Conservation (phyloP, 1,140 invertebrate species). For the Drosophila grimshawi region DNA sequence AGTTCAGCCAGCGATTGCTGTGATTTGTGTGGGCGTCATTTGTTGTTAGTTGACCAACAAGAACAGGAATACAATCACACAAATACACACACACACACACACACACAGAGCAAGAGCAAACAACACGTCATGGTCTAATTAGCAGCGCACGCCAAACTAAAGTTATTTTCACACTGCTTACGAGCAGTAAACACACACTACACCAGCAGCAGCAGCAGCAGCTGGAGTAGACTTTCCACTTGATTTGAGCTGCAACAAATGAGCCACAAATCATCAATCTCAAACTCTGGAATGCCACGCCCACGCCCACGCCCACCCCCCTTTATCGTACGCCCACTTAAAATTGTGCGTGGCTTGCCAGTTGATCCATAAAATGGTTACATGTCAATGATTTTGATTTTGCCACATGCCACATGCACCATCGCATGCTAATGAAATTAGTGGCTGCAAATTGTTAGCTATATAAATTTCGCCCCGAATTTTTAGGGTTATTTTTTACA, state of each 20-base stretch:
- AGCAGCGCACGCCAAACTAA: slow-evolving; percentile 49
- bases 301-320: neutral
- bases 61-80: neutral
- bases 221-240: slow-evolving; percentile 61
- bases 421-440: slow-evolving; percentile 52
- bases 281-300: slow-evolving; percentile 6
- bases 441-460: slow-evolving; percentile 38
- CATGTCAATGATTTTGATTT: slow-evolving; percentile 72
- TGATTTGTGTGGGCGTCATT: slow-evolving; percentile 58
- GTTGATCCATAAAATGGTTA: slow-evolving; percentile 74
- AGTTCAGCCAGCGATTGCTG: slow-evolving; percentile 31
- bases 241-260: slow-evolving; percentile 43
- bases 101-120: slow-evolving; percentile 8
- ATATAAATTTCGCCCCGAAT: slow-evolving; percentile 16
- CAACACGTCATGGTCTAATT: slow-evolving; percentile 72
- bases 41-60: slow-evolving; percentile 21
- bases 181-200: slow-evolving; percentile 61
- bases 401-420: slow-evolving; percentile 19
- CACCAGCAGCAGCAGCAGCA: slow-evolving; percentile 34
- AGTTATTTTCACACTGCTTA: slow-evolving; percentile 47
- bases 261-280: slow-evolving; percentile 22
- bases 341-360: slow-evolving; percentile 35
- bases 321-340: neutral
- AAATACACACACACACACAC: too few species aligned
- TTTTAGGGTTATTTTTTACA: neutral